phyloP scores from a whole-genome alignment of 1,140 invertebrate species.

The Notospermus geniculatus region DNA sequence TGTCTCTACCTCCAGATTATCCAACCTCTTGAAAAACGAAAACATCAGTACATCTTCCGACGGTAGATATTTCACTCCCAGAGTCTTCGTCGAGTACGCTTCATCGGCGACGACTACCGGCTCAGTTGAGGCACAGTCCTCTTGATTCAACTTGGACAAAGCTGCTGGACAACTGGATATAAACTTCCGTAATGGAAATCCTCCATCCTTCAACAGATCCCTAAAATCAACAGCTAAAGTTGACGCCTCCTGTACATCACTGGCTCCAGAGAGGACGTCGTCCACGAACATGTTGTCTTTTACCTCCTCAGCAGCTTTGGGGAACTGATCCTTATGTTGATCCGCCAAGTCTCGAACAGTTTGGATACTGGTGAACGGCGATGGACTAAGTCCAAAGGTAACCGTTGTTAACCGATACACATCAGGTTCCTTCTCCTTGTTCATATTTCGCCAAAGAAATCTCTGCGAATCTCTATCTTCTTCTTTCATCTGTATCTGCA shows the following conservation, averaged over 20 bases:
- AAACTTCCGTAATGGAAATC: conserved; percentile 1
- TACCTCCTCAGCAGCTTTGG: not conserved
- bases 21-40: conserved; percentile 2
- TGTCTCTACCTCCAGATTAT: conserved; percentile 1
- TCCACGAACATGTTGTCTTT: conserved; percentile 1
- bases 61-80: not conserved
- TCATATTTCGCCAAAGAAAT: conserved; percentile 12
- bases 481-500: no score
- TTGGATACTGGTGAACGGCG: conserved; percentile 1
- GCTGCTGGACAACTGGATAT: not conserved
- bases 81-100: not conserved
- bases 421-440: not conserved
- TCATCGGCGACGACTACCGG: not conserved
- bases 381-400: conserved; percentile 7
- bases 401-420: conserved; percentile 12
- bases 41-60: not conserved
- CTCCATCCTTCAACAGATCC: not conserved
- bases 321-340: not conserved
- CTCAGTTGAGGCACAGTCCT: not conserved
- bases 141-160: not conserved
- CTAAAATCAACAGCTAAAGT: not conserved
- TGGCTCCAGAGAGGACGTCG: not conserved
- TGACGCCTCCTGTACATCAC: not conserved
- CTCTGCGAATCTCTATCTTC: conserved; percentile 4
- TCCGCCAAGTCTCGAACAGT: not conserved